Conservation (phyloP, 1,140 invertebrate species). For the Hycleus cichorii region DNA sequence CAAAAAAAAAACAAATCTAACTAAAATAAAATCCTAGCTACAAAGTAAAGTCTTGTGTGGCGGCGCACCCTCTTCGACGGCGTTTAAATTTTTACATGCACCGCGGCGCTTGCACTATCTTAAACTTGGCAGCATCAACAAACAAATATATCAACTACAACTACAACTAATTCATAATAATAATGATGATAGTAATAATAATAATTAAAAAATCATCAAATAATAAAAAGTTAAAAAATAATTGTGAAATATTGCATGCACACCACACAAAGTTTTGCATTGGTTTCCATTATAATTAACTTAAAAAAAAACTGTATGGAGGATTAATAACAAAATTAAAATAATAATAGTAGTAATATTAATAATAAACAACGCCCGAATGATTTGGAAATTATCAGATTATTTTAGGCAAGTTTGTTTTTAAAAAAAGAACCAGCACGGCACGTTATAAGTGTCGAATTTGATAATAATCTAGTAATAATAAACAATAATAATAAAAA, state of each 20-base stretch:
- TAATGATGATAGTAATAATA: too few relatives aligned
- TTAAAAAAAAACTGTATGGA: conserved; percentile 11
- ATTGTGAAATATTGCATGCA: conserved; percentile 40
- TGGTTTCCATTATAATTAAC: conserved; percentile 17
- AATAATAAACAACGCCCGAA: conserved; percentile 27
- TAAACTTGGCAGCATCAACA: conserved; percentile 44
- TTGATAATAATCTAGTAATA: conserved; percentile 21
- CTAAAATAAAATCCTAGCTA: conserved; percentile 28
- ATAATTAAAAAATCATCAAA: conserved; percentile 23
- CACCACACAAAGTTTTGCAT: conserved; percentile 30
- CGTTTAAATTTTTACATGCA: conserved; percentile 16
- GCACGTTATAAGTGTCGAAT: conserved; percentile 26
- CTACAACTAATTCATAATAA: conserved; percentile 41
- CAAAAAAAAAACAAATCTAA: conserved; percentile 1
- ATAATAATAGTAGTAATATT: conserved; percentile 19
- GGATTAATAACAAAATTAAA: conserved; percentile 28
- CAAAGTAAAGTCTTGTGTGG: conserved; percentile 31
- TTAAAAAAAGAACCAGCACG: conserved; percentile 23
- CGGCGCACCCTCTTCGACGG: conserved; percentile 20
- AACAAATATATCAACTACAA: conserved; percentile 40
- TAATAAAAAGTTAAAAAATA: conserved; percentile 7
- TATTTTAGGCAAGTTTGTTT: too few relatives aligned
- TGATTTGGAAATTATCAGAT: conserved; percentile 4
- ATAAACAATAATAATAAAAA: conserved; percentile 20
- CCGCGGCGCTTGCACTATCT: conserved; percentile 34